Evolutionary conservation across 2,113 vertebrate species (phyloP).

Genomic region (Micronisus gabar): DNA sequence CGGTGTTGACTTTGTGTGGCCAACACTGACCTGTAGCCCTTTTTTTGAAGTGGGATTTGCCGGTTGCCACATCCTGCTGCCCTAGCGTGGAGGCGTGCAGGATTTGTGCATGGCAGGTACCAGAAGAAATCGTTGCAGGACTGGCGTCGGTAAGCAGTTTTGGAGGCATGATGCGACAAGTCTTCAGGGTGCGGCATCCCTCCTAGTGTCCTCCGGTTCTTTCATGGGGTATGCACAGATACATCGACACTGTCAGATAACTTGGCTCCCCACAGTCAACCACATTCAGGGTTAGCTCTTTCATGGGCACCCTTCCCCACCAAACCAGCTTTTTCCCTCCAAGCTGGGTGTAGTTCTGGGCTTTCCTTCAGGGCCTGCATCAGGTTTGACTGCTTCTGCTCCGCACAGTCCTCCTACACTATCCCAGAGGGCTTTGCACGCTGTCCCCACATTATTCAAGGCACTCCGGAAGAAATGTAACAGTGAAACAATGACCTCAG

Average conservation of each 20-base stretch:
- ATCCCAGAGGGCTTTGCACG: rapidly evolving
- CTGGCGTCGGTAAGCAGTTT: background rate
- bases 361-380: background rate
- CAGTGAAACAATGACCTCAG: background rate
- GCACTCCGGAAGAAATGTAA: background rate
- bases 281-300: background rate
- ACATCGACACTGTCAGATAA: background rate
- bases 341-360: background rate
- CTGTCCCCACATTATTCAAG: background rate
- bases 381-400: background rate
- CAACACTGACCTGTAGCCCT: background rate
- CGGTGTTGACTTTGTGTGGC: background rate
- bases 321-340: background rate
- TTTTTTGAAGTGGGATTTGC: background rate
- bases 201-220: background rate
- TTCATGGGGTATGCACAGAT: background rate
- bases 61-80: background rate
- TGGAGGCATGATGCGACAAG: background rate
- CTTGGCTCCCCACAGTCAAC: background rate
- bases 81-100: background rate
- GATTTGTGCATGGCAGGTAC: background rate
- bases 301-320: background rate
- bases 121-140: background rate
- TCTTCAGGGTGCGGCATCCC: background rate
- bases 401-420: background rate